phyloP scores from a whole-genome alignment of 2,797 vertebrate species.

The Aselliscus stoliczkanus region DNA sequence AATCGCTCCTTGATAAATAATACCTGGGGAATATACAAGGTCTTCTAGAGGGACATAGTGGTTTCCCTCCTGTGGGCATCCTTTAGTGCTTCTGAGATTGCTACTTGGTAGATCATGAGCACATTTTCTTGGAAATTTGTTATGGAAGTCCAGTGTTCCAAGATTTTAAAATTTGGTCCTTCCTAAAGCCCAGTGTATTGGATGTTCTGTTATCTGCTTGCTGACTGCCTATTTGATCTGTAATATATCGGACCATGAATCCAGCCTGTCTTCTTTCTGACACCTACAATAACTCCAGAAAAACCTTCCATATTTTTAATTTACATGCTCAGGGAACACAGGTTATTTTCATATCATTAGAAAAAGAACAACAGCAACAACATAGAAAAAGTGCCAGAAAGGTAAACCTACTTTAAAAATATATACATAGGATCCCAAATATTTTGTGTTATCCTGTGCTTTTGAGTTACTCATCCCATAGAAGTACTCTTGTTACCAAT shows the following conservation, averaged over 20 bases:
- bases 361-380: neutral
- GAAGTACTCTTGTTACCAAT: neutral
- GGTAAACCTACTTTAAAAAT: slow-evolving; percentile 12
- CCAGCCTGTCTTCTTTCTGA: neutral
- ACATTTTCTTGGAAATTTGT: slow-evolving; percentile 60
- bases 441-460: neutral
- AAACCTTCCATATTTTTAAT: neutral
- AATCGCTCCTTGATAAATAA: neutral
- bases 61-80: neutral
- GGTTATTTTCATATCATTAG: neutral
- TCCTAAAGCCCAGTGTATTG: slow-evolving; percentile 21
- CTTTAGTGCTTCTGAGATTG: neutral
- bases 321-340: neutral
- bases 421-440: neutral
- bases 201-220: neutral
- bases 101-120: slow-evolving; percentile 4
- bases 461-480: neutral
- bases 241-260: neutral
- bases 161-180: slow-evolving; percentile 33
- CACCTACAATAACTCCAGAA: neutral
- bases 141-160: slow-evolving; percentile 29
- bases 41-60: neutral
- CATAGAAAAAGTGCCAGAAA: neutral
- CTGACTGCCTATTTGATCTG: neutral
- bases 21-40: neutral